Base-by-base conservation (phyloP, 2,797 vertebrate genomes). In the Pangasius krempfi region DNA sequence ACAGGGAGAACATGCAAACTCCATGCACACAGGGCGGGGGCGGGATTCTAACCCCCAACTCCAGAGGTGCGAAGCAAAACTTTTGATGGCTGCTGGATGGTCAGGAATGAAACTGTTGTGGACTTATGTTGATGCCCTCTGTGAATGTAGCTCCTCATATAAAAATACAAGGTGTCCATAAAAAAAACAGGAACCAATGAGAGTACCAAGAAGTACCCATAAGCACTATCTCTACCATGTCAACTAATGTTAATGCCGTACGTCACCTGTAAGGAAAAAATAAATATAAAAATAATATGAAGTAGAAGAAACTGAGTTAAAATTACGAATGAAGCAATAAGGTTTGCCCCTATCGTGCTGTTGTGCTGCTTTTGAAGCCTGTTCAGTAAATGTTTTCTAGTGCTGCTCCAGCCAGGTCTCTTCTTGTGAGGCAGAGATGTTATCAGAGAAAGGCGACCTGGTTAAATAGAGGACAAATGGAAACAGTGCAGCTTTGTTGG, bases 401-500 rank as follows among this genome's bases (percentile, higher is more conserved):
- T 66, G 85, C 47, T 87, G 14, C 66, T 40, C 85, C 68, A 75
- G 52, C 37, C 84, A 44, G 80, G 82, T 66, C 68, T 83, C 76
- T 66, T 85, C 58, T 75, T 89, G 52, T 80, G 66, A 89, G 76
- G 27, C 84, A 84, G 87, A 85, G 85, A 89, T 88, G 64, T 66
- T 89, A 89, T 84, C 88, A 88, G 82, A 88, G 84, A 80, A 89
- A 76, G 70, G 40, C n/a, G 66, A 89, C 78, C 86, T 88, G 80
- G 25, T 68, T 87, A 81, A 91, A 58, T 60, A 89, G 27, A 88
- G 60, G 84, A 85, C 75, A 78, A 79, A 86, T 79, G 50, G 64
- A 89, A 86, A 88, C 86, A 87, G 25, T 85, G 72, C 40, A 58
- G 68, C 91, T 89, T 89, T 90, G 87, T 91, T 90, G 80, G 30